Evolutionary conservation across 1,140 invertebrate genomes (phyloP).

Genomic region (Homarus americanus): DNA sequence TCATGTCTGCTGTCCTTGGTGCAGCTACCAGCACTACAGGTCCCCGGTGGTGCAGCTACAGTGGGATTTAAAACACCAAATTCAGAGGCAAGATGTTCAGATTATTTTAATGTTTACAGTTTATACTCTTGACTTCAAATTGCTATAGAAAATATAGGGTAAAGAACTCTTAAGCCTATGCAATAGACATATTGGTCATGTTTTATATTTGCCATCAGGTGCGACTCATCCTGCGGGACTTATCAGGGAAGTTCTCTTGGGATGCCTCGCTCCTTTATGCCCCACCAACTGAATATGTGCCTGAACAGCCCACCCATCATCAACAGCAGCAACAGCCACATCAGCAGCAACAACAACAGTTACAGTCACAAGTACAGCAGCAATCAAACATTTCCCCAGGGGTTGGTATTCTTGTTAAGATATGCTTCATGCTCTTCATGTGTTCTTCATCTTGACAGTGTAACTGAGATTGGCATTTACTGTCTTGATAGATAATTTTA

Average conservation of each 20-base stretch:
- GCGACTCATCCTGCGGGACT: conserved; percentile 91
- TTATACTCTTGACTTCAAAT: too few relatives aligned
- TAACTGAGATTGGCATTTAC: too few relatives aligned
- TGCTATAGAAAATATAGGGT: too few relatives aligned
- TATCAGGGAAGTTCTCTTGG: conserved; percentile 98
- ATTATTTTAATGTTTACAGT: too few relatives aligned
- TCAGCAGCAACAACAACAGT: conserved; percentile 38
- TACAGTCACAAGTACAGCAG: conserved; percentile 23
- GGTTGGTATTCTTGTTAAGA: conserved; percentile 17
- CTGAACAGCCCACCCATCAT: conserved; percentile 17
- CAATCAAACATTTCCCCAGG: conserved; percentile 35
- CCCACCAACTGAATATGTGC: conserved; percentile 65
- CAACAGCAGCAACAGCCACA: conserved; percentile 23
- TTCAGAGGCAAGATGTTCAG: conserved; percentile 66
- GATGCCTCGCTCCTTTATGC: conserved; percentile 89
- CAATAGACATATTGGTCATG: too few relatives aligned
- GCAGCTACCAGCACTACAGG: conserved; percentile 92
- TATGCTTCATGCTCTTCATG: background rate
- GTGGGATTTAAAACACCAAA: conserved; percentile 80
- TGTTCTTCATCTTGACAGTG: too few relatives aligned
- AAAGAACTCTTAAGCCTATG: too few relatives aligned
- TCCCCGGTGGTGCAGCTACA: conserved; percentile 90
- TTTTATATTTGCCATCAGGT: conserved; percentile 80
- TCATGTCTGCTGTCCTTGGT: conserved; percentile 91
- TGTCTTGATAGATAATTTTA: too few relatives aligned